phyloP scores from a whole-genome alignment of 1,140 invertebrate species.

The Parapsyche elsis region DNA sequence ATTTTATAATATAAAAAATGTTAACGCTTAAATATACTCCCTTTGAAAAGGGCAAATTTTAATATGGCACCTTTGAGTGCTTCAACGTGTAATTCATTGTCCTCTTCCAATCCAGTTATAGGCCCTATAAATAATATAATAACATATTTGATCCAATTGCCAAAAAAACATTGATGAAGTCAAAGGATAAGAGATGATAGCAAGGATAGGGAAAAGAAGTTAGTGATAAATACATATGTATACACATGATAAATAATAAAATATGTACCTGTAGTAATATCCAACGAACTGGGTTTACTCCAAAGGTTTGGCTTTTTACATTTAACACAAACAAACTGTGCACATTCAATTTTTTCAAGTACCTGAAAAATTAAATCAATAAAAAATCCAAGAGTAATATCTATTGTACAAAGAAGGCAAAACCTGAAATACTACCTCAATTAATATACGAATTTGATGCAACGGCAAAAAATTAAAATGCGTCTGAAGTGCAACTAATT shows the following conservation, averaged over 20 bases:
- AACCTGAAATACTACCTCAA: constrained; percentile 38
- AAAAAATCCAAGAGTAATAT: neutral
- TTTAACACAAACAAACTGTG: constrained; percentile 59
- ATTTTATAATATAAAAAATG: neutral
- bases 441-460: constrained; percentile 53
- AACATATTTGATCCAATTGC: too few relatives aligned
- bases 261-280: constrained; percentile 31
- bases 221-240: neutral
- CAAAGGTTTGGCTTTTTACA: constrained; percentile 54
- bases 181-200: too few relatives aligned
- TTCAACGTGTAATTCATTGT: constrained; percentile 60
- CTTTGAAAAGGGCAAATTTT: constrained; percentile 47
- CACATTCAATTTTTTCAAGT: constrained; percentile 62
- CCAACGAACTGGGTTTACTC: neutral
- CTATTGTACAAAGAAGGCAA: neutral
- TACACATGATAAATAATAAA: too few relatives aligned
- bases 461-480: constrained; percentile 64
- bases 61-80: constrained; percentile 39
- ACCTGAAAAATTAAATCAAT: constrained; percentile 60
- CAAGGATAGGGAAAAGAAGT: too few relatives aligned
- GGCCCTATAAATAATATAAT: constrained; percentile 56
- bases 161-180: too few relatives aligned
- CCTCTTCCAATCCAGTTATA: constrained; percentile 62
- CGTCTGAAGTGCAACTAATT: constrained; percentile 65
- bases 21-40: neutral